Evolutionary conservation across 2,888 invertebrate species (phyloP), one percentile per base, ranked within the genome.

Genomic region (Cosmia pyralina): DNA sequence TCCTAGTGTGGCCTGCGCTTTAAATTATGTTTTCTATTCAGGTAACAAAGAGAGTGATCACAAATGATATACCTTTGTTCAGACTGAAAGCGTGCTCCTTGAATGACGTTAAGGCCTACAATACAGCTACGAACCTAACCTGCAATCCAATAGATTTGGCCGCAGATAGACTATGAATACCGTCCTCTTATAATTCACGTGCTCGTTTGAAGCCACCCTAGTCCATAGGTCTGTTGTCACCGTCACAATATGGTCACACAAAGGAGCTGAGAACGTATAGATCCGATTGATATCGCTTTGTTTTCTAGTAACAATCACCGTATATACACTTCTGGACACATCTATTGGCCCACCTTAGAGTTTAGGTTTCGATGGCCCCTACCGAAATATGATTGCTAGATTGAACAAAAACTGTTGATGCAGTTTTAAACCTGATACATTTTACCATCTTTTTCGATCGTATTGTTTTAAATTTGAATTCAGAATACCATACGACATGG

Each of bases 201-300:
- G 73, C 73, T 67, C 65, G 68, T 53, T 81, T 59, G 67, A 79
- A 62, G 80, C 70, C 69, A 52, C 57, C 48, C 67, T 48, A 53
- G 60, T 44, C 52, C 41, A 83, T 60, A 55, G 63, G 46, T 44
- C 11, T 53, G 70, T 81, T 75, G 75, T 83, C 52, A 70, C 34
- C 62, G n/a, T 66, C 68, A 76, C 76, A 83, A 80, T 83, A 80
- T 76, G 38, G n/a, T 50, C 50, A 65, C 41, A 82, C 81, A 83
- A 80, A 80, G 66, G 81, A 65, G 53, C 57, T 65, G 83, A 75
- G 60, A 65, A 64, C 38, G 52, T 80, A 53, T 79, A 67, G 83
- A 58, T 72, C 57, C 59, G 76, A 72, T 69, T 62, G 76, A 75
- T 83, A 71, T 69, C 52, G 62, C 75, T 75, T 83, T 83, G 81